phyloP scores from a whole-genome alignment of 2,888 invertebrate species.

The Drosophila affinis region DNA sequence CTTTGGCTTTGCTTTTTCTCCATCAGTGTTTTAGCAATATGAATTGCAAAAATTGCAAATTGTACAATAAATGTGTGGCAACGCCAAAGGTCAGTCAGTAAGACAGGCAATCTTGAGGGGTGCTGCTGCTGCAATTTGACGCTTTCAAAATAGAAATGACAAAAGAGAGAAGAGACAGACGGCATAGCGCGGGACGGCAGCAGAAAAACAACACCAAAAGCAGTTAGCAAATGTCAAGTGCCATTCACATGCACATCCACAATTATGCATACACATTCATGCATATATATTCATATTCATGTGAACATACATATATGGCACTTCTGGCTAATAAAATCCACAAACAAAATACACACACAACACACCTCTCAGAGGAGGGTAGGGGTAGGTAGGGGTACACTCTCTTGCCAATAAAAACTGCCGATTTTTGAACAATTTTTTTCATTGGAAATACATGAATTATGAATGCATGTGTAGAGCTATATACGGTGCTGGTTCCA shows the following conservation, averaged over 20 bases:
- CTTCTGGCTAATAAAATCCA: constrained; percentile 40
- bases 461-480: not conserved
- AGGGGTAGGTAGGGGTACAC: not conserved
- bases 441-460: constrained; percentile 4
- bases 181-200: not conserved
- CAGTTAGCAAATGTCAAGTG: constrained; percentile 46
- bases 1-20: not conserved
- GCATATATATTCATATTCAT: not conserved
- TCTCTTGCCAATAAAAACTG: not conserved
- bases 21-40: constrained; percentile 2
- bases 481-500: not conserved
- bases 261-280: not conserved
- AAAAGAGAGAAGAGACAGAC: constrained; percentile 17
- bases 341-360: constrained; percentile 18
- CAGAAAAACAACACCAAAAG: constrained; percentile 23
- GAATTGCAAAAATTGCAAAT: constrained; percentile 34
- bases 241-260: constrained; percentile 25
- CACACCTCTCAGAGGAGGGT: not conserved
- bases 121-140: constrained; percentile 28
- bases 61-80: constrained; percentile 23
- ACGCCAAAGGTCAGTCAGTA: constrained; percentile 28
- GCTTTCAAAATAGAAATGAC: constrained; percentile 45
- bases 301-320: constrained; percentile 17
- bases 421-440: not conserved
- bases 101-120: constrained; percentile 3